Evolutionary conservation across 2,888 invertebrate species (phyloP).

Genomic region (Tipula confusa): DNA sequence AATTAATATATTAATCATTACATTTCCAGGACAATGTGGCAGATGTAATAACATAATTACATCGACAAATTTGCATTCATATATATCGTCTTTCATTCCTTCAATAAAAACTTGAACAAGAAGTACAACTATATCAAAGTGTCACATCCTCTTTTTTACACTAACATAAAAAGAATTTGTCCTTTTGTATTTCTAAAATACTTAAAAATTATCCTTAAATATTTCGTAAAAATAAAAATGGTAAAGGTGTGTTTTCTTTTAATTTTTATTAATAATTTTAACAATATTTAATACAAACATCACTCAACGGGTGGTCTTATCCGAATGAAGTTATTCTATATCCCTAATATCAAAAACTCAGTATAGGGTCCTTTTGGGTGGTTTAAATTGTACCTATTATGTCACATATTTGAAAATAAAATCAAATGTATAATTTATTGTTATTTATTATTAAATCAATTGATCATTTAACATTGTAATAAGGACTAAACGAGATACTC

Average conservation of each 20-base stretch:
- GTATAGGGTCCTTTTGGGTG: slow-evolving; percentile 9
- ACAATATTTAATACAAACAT: neutral
- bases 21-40: neutral
- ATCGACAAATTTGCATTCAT: neutral
- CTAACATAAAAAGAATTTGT: neutral
- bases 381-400: neutral
- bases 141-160: neutral
- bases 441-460: neutral
- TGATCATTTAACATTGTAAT: neutral
- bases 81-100: neutral
- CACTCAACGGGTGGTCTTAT: neutral
- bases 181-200: neutral
- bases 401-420: neutral
- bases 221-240: neutral
- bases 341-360: neutral
- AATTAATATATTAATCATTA: neutral
- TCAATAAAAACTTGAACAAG: neutral
- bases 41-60: neutral
- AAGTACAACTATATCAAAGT: neutral
- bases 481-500: neutral
- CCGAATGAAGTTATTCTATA: neutral
- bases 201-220: neutral
- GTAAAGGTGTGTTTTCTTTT: slow-evolving; percentile 12
- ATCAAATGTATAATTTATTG: neutral
- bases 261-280: slow-evolving; percentile 13